Base-by-base conservation (phyloP, 1,140 invertebrate genomes). In the Brachionus asplanchnoidis region DNA sequence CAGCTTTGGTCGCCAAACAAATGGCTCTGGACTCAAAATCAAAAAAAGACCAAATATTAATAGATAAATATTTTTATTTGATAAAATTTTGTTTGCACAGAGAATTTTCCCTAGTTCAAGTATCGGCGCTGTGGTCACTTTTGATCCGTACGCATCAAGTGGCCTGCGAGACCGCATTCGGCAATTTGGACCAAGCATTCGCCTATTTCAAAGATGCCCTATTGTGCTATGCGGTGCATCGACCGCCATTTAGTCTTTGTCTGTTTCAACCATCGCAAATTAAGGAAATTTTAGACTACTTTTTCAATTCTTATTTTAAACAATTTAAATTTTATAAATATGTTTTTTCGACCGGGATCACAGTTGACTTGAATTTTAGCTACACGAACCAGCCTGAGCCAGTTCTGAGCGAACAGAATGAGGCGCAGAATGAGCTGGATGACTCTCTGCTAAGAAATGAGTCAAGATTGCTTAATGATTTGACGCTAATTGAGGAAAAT, bases 61-160 rank as follows among this genome's bases (percentile, higher is more conserved):
- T 82, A 17, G 79, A 82, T 65, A 60, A 82, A 65, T 82, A 65
- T 68, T 82, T 23, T 65, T 82, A 82, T 68, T 46, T 82, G 20
- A 23, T 65, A 14, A 60, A 68, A 82, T 82, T 65, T 44, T 42
- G 36, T 82, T 2, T 82, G 3, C 20, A 60, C 9, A 60, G 60
- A 23, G 53, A 65, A 14, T 82, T 42, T 26, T 28, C 20, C 11
- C 11, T 50, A 20, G 53, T 65, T 12, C 79, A 82, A 65, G 66
- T 82, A 65, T 65, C 53, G 3, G 79, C 50, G 3, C 5, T 82
- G 8, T 3, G 36, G 9, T 44, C 42, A 9, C n/a, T 82, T 5
- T 6, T 46, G 17, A 82, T 44, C n/a, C 20, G 42, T 1, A 82
- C 79, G 1, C 79, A 82, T 82, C 7, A 17, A 0, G 9, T 82